These are phyloP conservation scores for Malurus elegans DNA, from an alignment of 2,113 vertebrate genomes.

Conservation along the genomic window DNA sequence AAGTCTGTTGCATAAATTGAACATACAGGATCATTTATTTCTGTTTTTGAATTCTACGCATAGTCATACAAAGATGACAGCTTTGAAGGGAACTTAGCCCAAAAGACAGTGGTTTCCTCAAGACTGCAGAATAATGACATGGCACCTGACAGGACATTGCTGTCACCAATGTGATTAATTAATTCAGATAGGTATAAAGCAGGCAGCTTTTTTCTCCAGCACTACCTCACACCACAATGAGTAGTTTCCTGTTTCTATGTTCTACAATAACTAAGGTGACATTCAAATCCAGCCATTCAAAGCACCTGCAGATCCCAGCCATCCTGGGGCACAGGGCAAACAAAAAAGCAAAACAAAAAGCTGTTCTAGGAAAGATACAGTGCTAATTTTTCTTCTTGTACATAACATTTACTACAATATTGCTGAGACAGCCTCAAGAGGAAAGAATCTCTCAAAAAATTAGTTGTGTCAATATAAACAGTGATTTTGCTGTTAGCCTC, in stretches of 20 bases:
- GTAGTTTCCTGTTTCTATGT: not conserved
- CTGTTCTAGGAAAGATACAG: not conserved
- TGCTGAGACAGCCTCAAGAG: not conserved
- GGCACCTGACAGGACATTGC: not conserved
- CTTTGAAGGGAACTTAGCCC: not conserved
- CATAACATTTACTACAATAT: not conserved
- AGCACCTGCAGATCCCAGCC: not conserved
- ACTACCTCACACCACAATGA: not conserved
- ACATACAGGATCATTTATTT: not conserved
- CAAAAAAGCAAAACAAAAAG: not conserved
- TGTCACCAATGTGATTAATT: not conserved
- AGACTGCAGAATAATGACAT: not conserved
- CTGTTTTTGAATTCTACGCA: not conserved
- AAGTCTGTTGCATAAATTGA: slow-evolving; percentile 26
- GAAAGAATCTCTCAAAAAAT: not conserved
- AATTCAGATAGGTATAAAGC: not conserved
- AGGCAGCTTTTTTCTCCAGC: not conserved
- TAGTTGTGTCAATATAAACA: not conserved
- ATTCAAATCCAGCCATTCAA: not conserved
- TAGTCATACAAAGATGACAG: not conserved
- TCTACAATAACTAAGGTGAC: not conserved
- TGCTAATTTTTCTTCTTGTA: not conserved
- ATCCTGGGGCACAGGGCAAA: not conserved
- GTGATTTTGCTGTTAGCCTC: not conserved
- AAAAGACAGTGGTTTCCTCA: not conserved